Evolutionary conservation across 2,888 invertebrate species (phyloP), one percentile per base, ranked within the genome.

Genomic region (Thyatira batis): DNA sequence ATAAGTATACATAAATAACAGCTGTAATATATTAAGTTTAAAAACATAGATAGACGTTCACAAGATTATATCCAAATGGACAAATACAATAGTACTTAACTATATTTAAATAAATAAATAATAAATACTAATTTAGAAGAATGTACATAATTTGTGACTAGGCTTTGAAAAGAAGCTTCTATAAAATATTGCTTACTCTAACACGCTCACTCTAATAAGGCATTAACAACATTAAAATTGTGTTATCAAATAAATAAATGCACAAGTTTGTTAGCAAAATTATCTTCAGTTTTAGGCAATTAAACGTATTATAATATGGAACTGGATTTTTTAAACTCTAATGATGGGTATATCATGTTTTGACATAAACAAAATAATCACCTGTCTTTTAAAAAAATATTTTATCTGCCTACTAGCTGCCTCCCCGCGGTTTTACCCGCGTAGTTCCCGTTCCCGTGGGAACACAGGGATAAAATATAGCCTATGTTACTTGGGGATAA

Each of bases 181-280:
- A 73, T 73, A 62, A 53, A 57, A 69, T 25, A 71, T 61, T 68
- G 64, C 76, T 73, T 74, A 77, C 65, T 50, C 58, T 76, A 80
- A 67, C 70, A 73, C 76, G 72, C 74, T 78, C 80, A 71, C 70
- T 73, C 80, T 84, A 83, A 75, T 84, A 86, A 86, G 84, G 85
- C 85, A 78, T 71, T 80, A 78, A 73, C 69, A 71, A 73, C 66
- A 69, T 69, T 67, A 43, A 61, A 65, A 55, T 70, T 56, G 43
- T 55, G 25, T 49, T 61, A 67, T 70, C 63, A 63, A 67, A 66
- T 69, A 57, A 60, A 61, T 54, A 55, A 56, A 55, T 50, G 20
- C 20, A 50, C 49, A 51, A 28, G 44, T 50, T 45, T 39, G 33
- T 46, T 52, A 51, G 52, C 49, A 21, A 30, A 23, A 44, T 33